These are phyloP conservation scores for Seriola dumerili DNA, from an alignment of 2,113 vertebrate species.

Conservation along the genomic window DNA sequence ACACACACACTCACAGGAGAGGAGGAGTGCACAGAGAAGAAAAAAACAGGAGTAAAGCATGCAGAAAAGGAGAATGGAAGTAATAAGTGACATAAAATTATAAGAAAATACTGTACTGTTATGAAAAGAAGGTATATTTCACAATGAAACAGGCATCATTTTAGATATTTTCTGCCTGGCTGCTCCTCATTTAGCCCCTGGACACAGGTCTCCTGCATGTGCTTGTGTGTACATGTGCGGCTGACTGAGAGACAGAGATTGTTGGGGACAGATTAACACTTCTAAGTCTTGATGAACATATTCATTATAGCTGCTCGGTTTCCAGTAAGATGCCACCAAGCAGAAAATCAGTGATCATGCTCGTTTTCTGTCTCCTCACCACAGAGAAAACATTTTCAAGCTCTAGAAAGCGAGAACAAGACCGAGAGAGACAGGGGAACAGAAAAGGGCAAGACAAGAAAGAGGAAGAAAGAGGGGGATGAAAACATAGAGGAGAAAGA, in stretches of 20 bases:
- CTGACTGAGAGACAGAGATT: neutral
- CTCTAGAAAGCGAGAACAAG: slow-evolving; percentile 22
- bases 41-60: too few relatives aligned
- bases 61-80: too few relatives aligned
- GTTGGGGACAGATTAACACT: slow-evolving; percentile 35
- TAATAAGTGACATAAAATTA: too few relatives aligned
- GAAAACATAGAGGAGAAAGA: neutral
- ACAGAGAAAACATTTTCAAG: slow-evolving; percentile 24
- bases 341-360: slow-evolving; percentile 60
- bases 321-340: slow-evolving; percentile 49
- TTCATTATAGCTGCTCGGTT: slow-evolving; percentile 50
- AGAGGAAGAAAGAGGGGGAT: neutral
- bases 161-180: too few relatives aligned
- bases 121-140: too few relatives aligned
- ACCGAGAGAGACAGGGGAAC: neutral
- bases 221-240: neutral
- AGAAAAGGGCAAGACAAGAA: neutral
- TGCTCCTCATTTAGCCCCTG: neutral
- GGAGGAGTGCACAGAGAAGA: too few relatives aligned
- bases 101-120: too few relatives aligned
- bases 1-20: too few relatives aligned
- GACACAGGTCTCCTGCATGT: neutral
- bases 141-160: too few relatives aligned
- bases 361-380: neutral
- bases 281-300: slow-evolving; percentile 32